Evolutionary conservation across 1,140 invertebrate genomes (phyloP).

Genomic region (Camponotus floridanus): DNA sequence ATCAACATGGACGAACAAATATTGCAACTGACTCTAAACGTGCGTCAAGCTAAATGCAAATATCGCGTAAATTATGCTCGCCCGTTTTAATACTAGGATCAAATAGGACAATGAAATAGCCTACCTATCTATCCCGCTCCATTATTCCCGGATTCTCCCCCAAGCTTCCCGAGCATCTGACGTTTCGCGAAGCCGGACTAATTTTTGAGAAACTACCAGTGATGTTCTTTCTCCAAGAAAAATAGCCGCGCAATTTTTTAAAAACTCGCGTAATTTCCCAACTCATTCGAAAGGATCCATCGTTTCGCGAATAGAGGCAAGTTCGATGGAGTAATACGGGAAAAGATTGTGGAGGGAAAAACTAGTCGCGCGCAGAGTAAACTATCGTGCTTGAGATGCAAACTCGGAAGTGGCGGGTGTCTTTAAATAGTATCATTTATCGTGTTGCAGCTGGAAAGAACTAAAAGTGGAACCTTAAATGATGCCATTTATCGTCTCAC

Average conservation of each 20-base stretch:
- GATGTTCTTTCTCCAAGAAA: background rate
- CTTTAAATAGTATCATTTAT: constrained; percentile 72
- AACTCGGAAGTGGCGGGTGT: constrained; percentile 66
- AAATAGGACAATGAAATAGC: constrained; percentile 1
- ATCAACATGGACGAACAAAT: constrained; percentile 45
- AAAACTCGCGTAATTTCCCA: background rate
- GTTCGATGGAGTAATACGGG: constrained; percentile 41
- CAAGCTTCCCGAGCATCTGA: background rate
- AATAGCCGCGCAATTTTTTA: too few relatives aligned
- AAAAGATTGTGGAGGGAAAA: constrained; percentile 37
- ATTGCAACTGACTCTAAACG: constrained; percentile 49
- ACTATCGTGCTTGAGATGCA: constrained; percentile 60
- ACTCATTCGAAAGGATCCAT: background rate
- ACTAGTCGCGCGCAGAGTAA: constrained; percentile 50
- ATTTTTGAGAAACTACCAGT: background rate
- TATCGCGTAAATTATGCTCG: constrained; percentile 43
- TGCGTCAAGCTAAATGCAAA: constrained; percentile 56
- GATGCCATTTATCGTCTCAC: constrained; percentile 74
- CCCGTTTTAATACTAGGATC: constrained; percentile 33
- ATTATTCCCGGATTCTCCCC: constrained; percentile 12
- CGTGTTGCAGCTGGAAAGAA: constrained; percentile 70
- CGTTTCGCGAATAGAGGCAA: background rate
- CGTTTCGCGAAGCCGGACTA: too few relatives aligned
- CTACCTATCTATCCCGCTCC: background rate
- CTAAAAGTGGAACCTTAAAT: constrained; percentile 74